Evolutionary conservation across 2,113 vertebrate genomes (phyloP).

Genomic region (chimpanzee (Pan troglodytes)): NHGRI_mPanTro3-v2.1_pri NC_072411.2:50327001-50327500

Average conservation of each 20-base stretch:
- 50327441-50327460: constrained; percentile 20
- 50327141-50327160: constrained; percentile 1
- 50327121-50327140: constrained; percentile 36
- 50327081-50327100: constrained; percentile 18
- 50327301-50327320: background rate
- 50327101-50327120: constrained; percentile 18
- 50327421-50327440: constrained; percentile 38
- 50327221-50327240: background rate
- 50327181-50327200: constrained; percentile 20
- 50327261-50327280: background rate
- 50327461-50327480: constrained; percentile 24
- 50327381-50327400: background rate
- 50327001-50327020: background rate
- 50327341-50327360: background rate
- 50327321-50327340: background rate
- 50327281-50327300: constrained; percentile 30
- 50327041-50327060: constrained; percentile 6
- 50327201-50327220: background rate
- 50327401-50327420: background rate
- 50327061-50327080: background rate
- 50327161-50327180: constrained; percentile 1
- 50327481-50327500: background rate
- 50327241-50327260: constrained; percentile 7
- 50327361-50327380: constrained; percentile 14
- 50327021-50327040: background rate